phyloP scores from a whole-genome alignment of 2,113 vertebrate species.

The Ariopsis seemanni region DNA sequence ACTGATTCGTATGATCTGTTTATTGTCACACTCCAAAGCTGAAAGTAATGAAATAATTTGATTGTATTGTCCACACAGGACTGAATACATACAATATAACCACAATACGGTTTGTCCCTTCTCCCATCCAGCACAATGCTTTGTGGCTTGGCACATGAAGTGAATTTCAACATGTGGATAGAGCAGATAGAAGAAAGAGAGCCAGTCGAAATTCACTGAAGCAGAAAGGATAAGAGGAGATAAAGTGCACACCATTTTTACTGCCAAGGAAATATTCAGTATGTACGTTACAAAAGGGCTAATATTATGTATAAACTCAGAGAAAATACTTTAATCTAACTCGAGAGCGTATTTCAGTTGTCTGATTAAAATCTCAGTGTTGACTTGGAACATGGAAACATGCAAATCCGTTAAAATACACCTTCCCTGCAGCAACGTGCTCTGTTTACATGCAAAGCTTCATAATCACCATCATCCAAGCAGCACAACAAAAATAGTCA shows the following conservation, averaged over 20 bases:
- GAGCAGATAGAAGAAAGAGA: slow-evolving; percentile 23
- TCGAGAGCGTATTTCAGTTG: slow-evolving; percentile 16
- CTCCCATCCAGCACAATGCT: not conserved
- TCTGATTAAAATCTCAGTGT: slow-evolving; percentile 15
- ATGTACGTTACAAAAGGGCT: not conserved
- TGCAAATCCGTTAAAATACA: slow-evolving; percentile 16
- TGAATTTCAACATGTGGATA: slow-evolving; percentile 17
- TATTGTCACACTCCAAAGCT: not conserved
- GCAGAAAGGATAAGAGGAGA: slow-evolving; percentile 1
- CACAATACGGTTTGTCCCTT: not conserved
- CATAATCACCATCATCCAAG: slow-evolving; percentile 17
- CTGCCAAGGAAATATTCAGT: not conserved
- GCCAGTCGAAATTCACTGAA: not conserved
- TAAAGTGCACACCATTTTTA: not conserved
- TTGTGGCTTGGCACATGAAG: not conserved
- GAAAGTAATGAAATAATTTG: not conserved
- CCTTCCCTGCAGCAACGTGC: not conserved
- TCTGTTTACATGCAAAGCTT: slow-evolving; percentile 32
- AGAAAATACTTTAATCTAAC: slow-evolving; percentile 5
- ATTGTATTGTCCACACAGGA: not conserved
- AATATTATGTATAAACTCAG: not conserved
- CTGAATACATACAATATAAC: not conserved
- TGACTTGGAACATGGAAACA: slow-evolving; percentile 3
- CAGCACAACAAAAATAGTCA: not conserved
- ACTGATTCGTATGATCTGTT: not conserved